Base-by-base conservation (phyloP, 2,797 vertebrate species). In the Sebastiscus tertius region DNA sequence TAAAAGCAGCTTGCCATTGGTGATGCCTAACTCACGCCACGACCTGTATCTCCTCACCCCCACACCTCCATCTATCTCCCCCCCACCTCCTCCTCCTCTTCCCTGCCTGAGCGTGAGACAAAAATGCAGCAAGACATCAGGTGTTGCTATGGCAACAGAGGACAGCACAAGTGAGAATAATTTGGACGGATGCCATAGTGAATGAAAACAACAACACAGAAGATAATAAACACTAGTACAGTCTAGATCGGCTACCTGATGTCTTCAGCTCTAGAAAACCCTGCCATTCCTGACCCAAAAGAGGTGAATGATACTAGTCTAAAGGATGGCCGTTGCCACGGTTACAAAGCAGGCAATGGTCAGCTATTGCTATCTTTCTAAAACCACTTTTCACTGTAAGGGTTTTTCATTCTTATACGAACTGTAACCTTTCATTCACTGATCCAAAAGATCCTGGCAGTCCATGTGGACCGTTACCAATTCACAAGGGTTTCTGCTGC, bases 71-170 rank as follows among this genome's bases (percentile, higher is more conserved):
- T 61, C 12, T 49, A 58, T 52, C 26, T 5, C 33, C 31, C 61
- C 13, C 3, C 31, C 10, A 4, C 36, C 63, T 1, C 42, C 34
- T 52, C 73, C 34, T 66, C 60, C 77, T 86, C 70, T 83, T 70
- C 39, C 24, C 31, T 31, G 24, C 75, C 65, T 31, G 56, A 81
- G 72, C 54, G 8, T n/a, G 81, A 87, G 88, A 90, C 80, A 79
- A 80, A 89, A 90, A 90, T 86, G 90, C 90, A 92, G 85, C 81
- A 75, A 92, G 92, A 93, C 82, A 93, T 82, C 77, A 80, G 69
- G 83, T 80, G 90, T 94, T 93, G 86, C 90, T 80, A 93, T 95
- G 89, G 93, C 88, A 94, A 94, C 92, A 91, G 82, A 87, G 73
- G 87, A 93, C 80, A 75, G 87, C 83, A 77, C 66, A 67, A 89